Evolutionary conservation across 2,888 invertebrate species (phyloP), one percentile per base, ranked within the genome.

Genomic region (Craniophora ligustri): DNA sequence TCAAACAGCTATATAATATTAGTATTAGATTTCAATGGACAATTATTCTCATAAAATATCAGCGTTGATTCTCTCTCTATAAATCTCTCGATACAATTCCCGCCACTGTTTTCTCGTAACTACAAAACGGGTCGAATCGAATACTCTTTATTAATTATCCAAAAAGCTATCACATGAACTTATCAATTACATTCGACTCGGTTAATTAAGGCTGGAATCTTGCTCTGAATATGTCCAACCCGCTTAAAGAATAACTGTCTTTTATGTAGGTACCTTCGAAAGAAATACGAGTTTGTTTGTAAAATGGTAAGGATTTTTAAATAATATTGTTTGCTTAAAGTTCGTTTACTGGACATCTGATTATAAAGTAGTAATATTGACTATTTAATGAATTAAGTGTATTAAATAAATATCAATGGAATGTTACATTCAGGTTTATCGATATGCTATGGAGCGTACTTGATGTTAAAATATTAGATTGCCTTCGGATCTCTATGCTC

Each of bases 141-240:
- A 13, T 50, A 36, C 35, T 36, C 23, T 15, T 45, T 51, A 56
- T 72, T 69, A 68, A 72, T 71, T 71, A 54, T 58, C 50, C 38
- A 15, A 57, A 63, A 65, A 51, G 46, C 57, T 72, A 77, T 71
- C 74, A 60, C 58, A 60, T 74, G 66, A 56, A 66, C 65, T 78
- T 73, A 75, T 72, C 71, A 74, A 72, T 72, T 72, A 68, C 67
- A 67, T 61, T 65, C 58, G 64, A 62, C 61, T 65, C 58, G 58
- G 61, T 76, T 78, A 72, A 78, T 78, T 79, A 79, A 78, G 49
- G 68, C 36, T 47, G 65, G 61, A 53, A 60, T 65, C 54, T 55
- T 55, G 68, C 47, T 49, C 67, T 55, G 67, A 31, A 67, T 61
- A 28, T 53, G 67, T 61, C 68, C 57, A 48, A 49, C 10, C 42